These are phyloP conservation scores for Bugulina stolonifera DNA, from an alignment of 2,888 invertebrate species.

Conservation along the genomic window DNA sequence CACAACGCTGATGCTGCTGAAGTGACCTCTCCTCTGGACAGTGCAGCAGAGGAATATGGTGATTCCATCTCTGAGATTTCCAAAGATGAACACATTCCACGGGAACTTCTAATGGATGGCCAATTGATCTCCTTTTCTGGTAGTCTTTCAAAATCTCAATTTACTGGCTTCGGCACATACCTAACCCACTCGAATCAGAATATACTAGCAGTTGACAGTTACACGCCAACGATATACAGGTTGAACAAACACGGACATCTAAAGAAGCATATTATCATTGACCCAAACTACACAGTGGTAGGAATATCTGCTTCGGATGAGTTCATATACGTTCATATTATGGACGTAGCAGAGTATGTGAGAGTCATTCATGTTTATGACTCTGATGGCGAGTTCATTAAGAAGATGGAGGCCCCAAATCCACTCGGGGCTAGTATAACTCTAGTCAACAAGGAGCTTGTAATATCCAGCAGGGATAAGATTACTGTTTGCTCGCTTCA, in stretches of 20 bases:
- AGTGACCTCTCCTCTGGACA: background rate
- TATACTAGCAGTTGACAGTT: background rate
- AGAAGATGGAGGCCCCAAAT: background rate
- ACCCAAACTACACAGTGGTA: background rate
- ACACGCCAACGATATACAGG: background rate
- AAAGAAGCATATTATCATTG: background rate
- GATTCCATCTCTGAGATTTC: background rate
- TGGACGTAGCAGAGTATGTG: slow-evolving; percentile 8
- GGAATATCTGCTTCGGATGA: slow-evolving; percentile 1
- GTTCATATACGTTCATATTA: background rate
- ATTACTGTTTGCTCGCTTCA: background rate
- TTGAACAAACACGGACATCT: background rate
- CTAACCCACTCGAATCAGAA: background rate
- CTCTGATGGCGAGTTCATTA: background rate
- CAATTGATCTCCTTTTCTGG: background rate
- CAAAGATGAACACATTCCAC: background rate
- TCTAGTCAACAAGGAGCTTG: background rate
- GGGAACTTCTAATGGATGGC: background rate
- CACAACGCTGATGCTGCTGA: background rate
- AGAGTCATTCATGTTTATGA: background rate
- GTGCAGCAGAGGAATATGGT: background rate
- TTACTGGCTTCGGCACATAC: slow-evolving; percentile 1
- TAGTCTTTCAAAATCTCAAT: background rate
- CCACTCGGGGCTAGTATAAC: slow-evolving; percentile 8
- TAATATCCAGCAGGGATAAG: slow-evolving; percentile 15